Evolutionary conservation across 1,140 invertebrate species (phyloP).

Genomic region (Coboldia fuscipes): DNA sequence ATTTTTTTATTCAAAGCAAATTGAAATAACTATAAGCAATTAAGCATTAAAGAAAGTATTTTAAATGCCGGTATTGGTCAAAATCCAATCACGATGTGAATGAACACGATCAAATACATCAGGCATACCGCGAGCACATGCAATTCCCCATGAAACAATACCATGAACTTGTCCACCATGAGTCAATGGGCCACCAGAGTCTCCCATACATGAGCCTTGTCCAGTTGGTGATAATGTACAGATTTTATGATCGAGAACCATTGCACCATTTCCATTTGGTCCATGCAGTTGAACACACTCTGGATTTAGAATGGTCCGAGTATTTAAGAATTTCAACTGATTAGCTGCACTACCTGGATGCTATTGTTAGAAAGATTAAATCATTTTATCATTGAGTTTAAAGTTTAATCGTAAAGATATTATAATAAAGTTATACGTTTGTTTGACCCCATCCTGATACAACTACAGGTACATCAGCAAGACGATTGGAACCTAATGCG

Average conservation of each 20-base stretch:
- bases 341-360: not conserved
- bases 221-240: not conserved
- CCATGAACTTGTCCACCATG: conserved; percentile 21
- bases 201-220: conserved; percentile 7
- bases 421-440: too few relatives aligned
- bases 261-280: not conserved
- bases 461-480: conserved; percentile 13
- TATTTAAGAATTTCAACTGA: not conserved
- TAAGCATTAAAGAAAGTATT: too few relatives aligned
- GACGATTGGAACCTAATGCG: conserved; percentile 11
- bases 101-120: conserved; percentile 36
- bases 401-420: too few relatives aligned
- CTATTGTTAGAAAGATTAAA: too few relatives aligned
- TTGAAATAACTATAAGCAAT: too few relatives aligned
- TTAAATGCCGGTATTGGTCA: too few relatives aligned
- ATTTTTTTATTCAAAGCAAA: too few relatives aligned
- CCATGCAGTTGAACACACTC: not conserved
- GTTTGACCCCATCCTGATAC: conserved; percentile 24
- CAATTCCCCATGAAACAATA: too few relatives aligned
- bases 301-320: not conserved
- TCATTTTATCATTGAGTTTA: too few relatives aligned
- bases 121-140: too few relatives aligned
- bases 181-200: conserved; percentile 23
- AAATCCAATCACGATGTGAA: not conserved
- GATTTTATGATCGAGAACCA: conserved; percentile 1